Base-by-base conservation (phyloP, 2,888 invertebrate species). In the Dromius quadrimaculatus region DNA sequence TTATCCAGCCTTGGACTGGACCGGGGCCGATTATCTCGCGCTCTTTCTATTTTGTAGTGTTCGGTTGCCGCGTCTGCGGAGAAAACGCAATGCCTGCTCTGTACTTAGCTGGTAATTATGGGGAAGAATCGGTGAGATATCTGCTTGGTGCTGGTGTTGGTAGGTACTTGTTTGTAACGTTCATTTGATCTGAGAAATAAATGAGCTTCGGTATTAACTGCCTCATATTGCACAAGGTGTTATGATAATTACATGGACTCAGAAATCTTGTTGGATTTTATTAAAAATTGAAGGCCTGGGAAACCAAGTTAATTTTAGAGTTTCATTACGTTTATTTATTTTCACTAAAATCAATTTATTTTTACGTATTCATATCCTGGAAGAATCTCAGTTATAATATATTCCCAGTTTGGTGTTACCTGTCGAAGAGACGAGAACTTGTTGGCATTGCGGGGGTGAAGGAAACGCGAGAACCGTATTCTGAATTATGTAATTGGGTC, bases 401-500 rank as follows among this genome's bases (percentile, higher is more conserved):
- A 54, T 54, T 17, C 13, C 6, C 15, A 54, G 28, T 61, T 43
- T 22, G 38, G 23, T 19, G 41, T 43, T 43, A 38, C 36, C 61
- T 38, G 38, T 5, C 9, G 54, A 17, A 13, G n/a, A 19, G 15
- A 13, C n/a, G n/a, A 13, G 43, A 8, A n/a, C 43, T 43, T 19
- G 43, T 43, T 19, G 13, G 15, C 13, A n/a, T 8, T 9, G 81
- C 77, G 78, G 77, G 76, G 76, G 75, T 76, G 76, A 78, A 80
- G 50, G 54, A 54, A 36, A 20, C 13, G 65, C 64, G 77, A 57
- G 23, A 57, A 32, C 57, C 62, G 57, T 59, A 68, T 68, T 68
- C 81, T 83, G 85, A 84, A 84, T 85, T 86, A 86, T 83, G 85
- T 85, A 86, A 86, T 86, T 86, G 85, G 84, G 83, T 80, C 82